phyloP scores from a whole-genome alignment of 2,797 vertebrate species.

The Lemur catta region DNA sequence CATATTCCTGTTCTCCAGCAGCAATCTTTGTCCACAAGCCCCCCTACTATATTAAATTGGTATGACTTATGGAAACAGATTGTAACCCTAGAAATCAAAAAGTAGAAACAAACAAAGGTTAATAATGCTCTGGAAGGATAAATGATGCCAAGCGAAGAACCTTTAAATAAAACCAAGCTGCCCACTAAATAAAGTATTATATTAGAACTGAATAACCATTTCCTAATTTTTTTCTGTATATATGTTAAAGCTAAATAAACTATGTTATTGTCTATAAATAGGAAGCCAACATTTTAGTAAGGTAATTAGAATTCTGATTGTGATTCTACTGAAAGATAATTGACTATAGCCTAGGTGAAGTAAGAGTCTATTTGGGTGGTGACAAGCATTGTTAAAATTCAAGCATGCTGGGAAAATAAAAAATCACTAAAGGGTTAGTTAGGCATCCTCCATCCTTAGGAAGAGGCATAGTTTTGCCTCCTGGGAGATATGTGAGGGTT shows the following conservation, averaged over 20 bases:
- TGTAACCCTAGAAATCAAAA: constrained; percentile 6
- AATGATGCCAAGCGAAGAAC: background rate
- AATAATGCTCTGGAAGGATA: background rate
- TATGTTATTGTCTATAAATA: background rate
- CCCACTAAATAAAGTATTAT: background rate
- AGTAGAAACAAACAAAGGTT: background rate
- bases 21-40: background rate
- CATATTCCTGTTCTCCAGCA: background rate
- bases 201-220: background rate
- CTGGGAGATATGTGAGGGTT: background rate
- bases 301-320: background rate
- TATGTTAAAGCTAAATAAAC: background rate
- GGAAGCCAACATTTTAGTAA: background rate
- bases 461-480: background rate
- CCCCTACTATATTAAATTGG: background rate
- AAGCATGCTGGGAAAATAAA: background rate
- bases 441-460: background rate
- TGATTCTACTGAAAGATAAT: background rate
- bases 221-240: background rate
- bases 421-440: background rate
- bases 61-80: background rate
- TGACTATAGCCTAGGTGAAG: background rate
- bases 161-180: background rate
- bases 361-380: background rate
- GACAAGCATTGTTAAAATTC: background rate